Evolutionary conservation across 2,888 invertebrate genomes (phyloP).

Genomic region (Pheosia gnoma): DNA sequence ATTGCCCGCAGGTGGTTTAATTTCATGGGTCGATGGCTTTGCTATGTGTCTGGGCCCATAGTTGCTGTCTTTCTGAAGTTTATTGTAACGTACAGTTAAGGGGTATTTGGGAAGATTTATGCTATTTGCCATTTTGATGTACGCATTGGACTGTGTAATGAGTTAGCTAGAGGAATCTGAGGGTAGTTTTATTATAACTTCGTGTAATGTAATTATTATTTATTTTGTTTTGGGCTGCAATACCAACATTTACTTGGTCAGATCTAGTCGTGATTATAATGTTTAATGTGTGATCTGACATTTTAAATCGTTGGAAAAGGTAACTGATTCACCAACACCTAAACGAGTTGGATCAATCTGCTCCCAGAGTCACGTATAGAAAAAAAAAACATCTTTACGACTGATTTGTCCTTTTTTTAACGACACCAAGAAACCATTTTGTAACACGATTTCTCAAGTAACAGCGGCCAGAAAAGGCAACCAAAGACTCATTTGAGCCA

Average conservation of each 20-base stretch:
- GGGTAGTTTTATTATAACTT: too few species aligned
- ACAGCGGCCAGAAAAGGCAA: slow-evolving; percentile 16
- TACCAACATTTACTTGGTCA: too few species aligned
- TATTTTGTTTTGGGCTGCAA: too few species aligned
- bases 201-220: too few species aligned
- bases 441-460: slow-evolving; percentile 28
- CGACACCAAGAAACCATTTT: slow-evolving; percentile 8
- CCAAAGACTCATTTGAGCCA: slow-evolving; percentile 29
- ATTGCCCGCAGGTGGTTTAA: slow-evolving; percentile 32
- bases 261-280: too few species aligned
- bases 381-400: slow-evolving; percentile 3
- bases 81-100: not conserved
- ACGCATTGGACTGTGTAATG: not conserved
- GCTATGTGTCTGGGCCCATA: slow-evolving; percentile 13
- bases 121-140: not conserved
- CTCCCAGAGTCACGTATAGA: not conserved
- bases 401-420: slow-evolving; percentile 1
- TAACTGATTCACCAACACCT: too few species aligned
- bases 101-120: not conserved
- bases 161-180: too few species aligned
- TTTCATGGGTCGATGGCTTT: slow-evolving; percentile 45
- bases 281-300: too few species aligned
- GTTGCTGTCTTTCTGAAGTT: not conserved
- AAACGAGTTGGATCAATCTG: not conserved
- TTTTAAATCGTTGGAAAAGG: too few species aligned